Conservation (phyloP, 1,140 invertebrate species). For the Odontomachus brunneus region DNA sequence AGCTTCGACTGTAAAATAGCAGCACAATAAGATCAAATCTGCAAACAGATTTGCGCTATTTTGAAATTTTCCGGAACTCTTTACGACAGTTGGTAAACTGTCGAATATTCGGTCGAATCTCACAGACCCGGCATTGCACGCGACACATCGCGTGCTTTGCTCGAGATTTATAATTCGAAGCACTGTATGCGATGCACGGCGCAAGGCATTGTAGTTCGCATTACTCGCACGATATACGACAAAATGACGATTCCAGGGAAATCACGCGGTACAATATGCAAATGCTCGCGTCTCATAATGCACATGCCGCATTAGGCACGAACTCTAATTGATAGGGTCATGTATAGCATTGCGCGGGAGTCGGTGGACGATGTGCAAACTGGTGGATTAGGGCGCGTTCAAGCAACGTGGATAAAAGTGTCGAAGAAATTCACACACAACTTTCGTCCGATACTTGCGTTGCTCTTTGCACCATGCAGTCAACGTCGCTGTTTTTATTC, state of each 20-base stretch:
- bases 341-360: neutral
- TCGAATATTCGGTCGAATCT: too few relatives aligned
- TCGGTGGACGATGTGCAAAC: conserved; percentile 26
- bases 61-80: too few relatives aligned
- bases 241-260: neutral
- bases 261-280: neutral
- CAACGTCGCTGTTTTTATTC: conserved; percentile 51
- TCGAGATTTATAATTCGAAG: neutral
- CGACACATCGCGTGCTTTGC: neutral
- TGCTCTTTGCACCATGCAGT: conserved; percentile 34
- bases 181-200: neutral
- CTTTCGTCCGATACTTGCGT: conserved; percentile 24
- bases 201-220: neutral
- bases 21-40: too few relatives aligned
- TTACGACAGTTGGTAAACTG: too few relatives aligned
- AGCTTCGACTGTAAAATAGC: too few relatives aligned
- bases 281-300: neutral
- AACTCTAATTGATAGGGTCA: neutral
- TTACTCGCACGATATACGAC: neutral
- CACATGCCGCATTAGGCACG: neutral
- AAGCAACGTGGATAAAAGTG: conserved; percentile 41
- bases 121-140: too few relatives aligned
- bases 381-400: conserved; percentile 39
- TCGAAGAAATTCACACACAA: conserved; percentile 35
- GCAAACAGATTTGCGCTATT: too few relatives aligned